Evolutionary conservation across 2,113 vertebrate species (phyloP).

Genomic region (Cricetomys ansorgei): DNA sequence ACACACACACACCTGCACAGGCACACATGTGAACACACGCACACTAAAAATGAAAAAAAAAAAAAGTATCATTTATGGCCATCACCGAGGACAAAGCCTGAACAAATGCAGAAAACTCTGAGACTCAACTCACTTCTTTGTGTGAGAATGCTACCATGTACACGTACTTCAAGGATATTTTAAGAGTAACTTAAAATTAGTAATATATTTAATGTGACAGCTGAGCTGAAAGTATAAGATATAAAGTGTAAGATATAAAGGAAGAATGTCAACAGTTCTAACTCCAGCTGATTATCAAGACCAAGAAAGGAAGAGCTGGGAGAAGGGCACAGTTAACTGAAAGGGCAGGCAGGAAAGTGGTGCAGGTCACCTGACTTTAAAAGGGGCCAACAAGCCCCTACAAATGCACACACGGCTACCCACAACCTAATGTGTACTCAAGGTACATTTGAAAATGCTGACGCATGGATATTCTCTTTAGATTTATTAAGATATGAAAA

Average conservation of each 20-base stretch:
- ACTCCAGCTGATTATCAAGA: not conserved
- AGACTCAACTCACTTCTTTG: not conserved
- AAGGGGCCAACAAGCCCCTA: not conserved
- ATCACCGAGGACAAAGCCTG: not conserved
- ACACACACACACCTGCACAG: no score
- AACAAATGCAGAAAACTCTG: not conserved
- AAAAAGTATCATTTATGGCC: not conserved
- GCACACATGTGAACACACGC: not conserved
- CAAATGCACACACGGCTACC: not conserved
- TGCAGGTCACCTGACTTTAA: not conserved
- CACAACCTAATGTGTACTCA: constrained; percentile 40
- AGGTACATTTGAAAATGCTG: constrained; percentile 51
- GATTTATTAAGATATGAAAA: constrained; percentile 53
- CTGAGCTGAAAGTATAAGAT: not conserved
- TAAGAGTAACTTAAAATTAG: constrained; percentile 14
- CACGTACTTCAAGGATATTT: not conserved
- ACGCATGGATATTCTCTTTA: not conserved
- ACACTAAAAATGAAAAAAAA: not conserved
- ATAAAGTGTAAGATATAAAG: not conserved
- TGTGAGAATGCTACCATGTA: not conserved
- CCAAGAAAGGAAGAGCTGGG: not conserved
- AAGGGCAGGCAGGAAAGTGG: not conserved
- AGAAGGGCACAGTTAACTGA: constrained; percentile 40
- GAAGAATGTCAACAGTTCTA: not conserved
- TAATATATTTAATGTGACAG: not conserved